phyloP scores from a whole-genome alignment of 2,797 vertebrate species.

The Apogon hyalosoma region DNA sequence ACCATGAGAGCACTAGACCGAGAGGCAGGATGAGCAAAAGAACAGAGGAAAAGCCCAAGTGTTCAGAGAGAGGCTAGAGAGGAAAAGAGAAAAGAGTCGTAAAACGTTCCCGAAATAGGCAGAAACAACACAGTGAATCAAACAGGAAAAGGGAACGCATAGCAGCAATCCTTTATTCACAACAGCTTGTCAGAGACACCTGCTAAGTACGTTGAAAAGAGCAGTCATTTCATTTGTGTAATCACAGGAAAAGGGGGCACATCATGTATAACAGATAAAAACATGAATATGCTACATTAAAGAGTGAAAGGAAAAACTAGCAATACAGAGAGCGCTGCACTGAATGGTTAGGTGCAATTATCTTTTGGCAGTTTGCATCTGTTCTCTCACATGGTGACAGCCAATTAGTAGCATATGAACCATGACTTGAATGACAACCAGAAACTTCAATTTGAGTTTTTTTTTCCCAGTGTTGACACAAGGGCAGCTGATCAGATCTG shows the following conservation, averaged over 20 bases:
- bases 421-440: slow-evolving; percentile 48
- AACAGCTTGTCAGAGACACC: slow-evolving; percentile 40
- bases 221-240: slow-evolving; percentile 34
- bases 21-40: slow-evolving; percentile 9
- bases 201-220: slow-evolving; percentile 30
- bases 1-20: slow-evolving; percentile 28
- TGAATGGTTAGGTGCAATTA: slow-evolving; percentile 46
- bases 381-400: slow-evolving; percentile 50
- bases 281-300: slow-evolving; percentile 33
- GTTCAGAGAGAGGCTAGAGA: slow-evolving; percentile 11
- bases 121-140: slow-evolving; percentile 8
- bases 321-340: slow-evolving; percentile 25
- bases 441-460: slow-evolving; percentile 51
- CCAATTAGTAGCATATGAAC: slow-evolving; percentile 62
- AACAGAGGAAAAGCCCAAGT: slow-evolving; percentile 4
- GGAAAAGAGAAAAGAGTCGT: background rate
- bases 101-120: background rate
- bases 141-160: slow-evolving; percentile 10
- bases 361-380: slow-evolving; percentile 56
- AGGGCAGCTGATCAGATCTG: slow-evolving; percentile 23
- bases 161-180: slow-evolving; percentile 26
- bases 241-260: slow-evolving; percentile 31
- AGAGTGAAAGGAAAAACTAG: background rate
- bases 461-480: slow-evolving; percentile 57
- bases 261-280: slow-evolving; percentile 51